phyloP scores from a whole-genome alignment of 2,888 invertebrate genomes.

The Microplitis manilae region DNA sequence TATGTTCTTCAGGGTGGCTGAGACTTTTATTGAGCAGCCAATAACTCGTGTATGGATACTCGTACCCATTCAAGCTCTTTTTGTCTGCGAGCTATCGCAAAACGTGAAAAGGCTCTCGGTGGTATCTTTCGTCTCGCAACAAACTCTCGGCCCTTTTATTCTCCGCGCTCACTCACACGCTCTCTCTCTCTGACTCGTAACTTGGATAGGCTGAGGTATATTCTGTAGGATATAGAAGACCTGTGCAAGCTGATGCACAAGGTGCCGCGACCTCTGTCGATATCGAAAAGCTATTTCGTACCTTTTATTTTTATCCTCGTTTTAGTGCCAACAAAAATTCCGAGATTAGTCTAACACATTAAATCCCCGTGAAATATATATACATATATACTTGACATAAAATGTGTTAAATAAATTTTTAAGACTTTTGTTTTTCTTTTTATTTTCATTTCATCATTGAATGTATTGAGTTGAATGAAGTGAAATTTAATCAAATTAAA shows the following conservation, averaged over 20 bases:
- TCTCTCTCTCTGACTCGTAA: slow-evolving; percentile 32
- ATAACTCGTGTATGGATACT: slow-evolving; percentile 53
- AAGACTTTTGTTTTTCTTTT: background rate
- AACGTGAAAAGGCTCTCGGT: slow-evolving; percentile 71
- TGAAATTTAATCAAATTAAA: background rate
- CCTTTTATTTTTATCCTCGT: slow-evolving; percentile 21
- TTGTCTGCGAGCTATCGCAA: slow-evolving; percentile 63
- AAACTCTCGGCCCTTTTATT: slow-evolving; percentile 37
- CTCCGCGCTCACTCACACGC: slow-evolving; percentile 31
- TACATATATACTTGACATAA: background rate
- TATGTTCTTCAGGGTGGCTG: slow-evolving; percentile 27
- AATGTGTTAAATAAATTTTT: background rate
- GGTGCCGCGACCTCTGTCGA: slow-evolving; percentile 41
- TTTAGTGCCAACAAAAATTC: slow-evolving; percentile 5
- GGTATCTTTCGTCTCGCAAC: slow-evolving; percentile 61
- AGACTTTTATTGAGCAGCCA: slow-evolving; percentile 36
- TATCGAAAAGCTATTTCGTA: slow-evolving; percentile 52
- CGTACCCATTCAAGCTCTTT: slow-evolving; percentile 36
- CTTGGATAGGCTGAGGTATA: no score
- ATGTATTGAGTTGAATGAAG: background rate
- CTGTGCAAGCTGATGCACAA: slow-evolving; percentile 36
- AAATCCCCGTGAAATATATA: background rate
- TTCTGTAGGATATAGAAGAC: slow-evolving; percentile 33
- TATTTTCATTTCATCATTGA: background rate
- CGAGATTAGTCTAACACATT: background rate